Evolutionary conservation across 2,797 vertebrate species (phyloP), one percentile per base, ranked within the genome.

Genomic region (Falco cherrug): DNA sequence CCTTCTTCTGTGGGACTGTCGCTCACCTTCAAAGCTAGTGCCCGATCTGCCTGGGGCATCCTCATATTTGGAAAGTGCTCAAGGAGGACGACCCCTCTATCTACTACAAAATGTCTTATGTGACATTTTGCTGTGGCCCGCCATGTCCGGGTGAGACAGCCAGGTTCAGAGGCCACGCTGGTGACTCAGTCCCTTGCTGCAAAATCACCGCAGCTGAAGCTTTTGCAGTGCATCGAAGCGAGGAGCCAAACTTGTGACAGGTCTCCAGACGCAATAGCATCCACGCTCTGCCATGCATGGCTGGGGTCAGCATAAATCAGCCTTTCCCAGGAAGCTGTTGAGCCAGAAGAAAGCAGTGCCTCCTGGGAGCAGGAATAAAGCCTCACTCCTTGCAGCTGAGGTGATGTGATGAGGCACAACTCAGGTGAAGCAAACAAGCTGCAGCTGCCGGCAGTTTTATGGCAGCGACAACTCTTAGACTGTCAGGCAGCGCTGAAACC

Each of bases 221-320:
- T 45, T 56, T 53, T 15, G 1, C 60, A 77, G 69, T 0, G 1
- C 71, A 25, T 10, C 0, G 0, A 50, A 59, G 80, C 0, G 0
- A 86, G 48, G 51, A 76, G 37, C 28, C 0, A 2, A 84, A 56
- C 61, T 65, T 53, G 47, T 61, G 56, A 35, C 15, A 13, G 48
- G 11, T 68, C 37, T 81, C 51, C 76, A 80, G 50, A 14, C 8
- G 28, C 0, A 0, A 15, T 0, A 7, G 41, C 10, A 4, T 43
- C 74, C 48, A 29, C 0, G 0, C 53, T 61, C 41, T 50, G 57
- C 35, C 21, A 3, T 1, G 1, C 22, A 22, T 0, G 0, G 60
- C 33, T 5, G 1, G 20, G 25, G 14, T 45, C 4, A 4, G n/a
- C 3, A 3, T 39, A 56, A 91, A 87, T 8, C 25, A 50, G 5